Evolutionary conservation across 2,888 invertebrate species (phyloP), one percentile per base, ranked within the genome.

Genomic region (Rhodophaea formosa): DNA sequence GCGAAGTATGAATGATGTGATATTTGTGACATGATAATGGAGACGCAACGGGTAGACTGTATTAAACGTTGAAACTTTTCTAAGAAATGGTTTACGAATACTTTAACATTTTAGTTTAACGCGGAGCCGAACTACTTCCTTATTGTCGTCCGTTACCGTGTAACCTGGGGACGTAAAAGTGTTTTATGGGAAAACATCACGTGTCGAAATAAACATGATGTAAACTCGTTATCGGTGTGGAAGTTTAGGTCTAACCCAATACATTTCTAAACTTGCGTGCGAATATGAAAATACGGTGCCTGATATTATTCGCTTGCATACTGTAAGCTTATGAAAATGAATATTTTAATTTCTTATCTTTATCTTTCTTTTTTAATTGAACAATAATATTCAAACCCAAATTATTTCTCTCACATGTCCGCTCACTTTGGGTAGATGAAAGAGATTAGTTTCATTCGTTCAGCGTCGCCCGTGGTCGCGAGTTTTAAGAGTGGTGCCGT

Each of bases 1-100:
- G 14, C 47, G 29, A 56, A 39, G 55, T 45, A 53, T 56, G 47
- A 60, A 56, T 46, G 43, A 60, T 55, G 44, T 43, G 35, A 53
- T 53, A 43, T 53, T 46, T 46, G 45, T 44, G 53, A 53, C 32
- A 32, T 15, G 32, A 35, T 16, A 46, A 46, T 35, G 46, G 6
- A 45, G 44, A 45, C 35, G 54, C 15, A 32, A 46, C 12, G n/a
- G 32, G 43, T 30, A 16, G n/a, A 54, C 44, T n/a, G 15, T 14
- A 53, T 51, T 39, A 12, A 39, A 39, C 0, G 39, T n/a, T 12
- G 39, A n/a, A 39, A 35, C 10, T 35, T 39, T 39, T 12, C 39
- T 39, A 39, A 12, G 39, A 39, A 12, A 39, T 39, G 12, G 39
- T 39, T 39, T 39, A 39, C 39, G n/a, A 35, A 12, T 35, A 8